These are phyloP conservation scores for Acyrthosiphon pisum DNA, from an alignment of 1,140 invertebrate genomes.

Conservation along the genomic window DNA sequence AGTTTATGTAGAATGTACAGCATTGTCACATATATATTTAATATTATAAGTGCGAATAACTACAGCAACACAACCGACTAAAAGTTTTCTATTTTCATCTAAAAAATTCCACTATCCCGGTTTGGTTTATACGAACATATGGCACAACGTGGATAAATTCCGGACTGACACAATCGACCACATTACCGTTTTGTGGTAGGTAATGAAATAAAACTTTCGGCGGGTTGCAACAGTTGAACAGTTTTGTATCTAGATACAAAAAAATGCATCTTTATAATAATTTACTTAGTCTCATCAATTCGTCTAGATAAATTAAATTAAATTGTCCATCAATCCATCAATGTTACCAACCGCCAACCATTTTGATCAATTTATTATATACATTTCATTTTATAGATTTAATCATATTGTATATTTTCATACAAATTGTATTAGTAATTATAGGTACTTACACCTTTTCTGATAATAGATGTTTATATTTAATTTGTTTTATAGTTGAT, in stretches of 20 bases:
- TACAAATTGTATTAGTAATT: neutral
- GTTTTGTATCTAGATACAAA: neutral
- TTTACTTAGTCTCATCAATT: neutral
- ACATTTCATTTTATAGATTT: neutral
- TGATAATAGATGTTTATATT: neutral
- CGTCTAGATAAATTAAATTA: neutral
- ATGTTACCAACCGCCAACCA: neutral
- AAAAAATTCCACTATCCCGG: neutral
- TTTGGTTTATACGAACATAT: neutral
- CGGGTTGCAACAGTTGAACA: neutral
- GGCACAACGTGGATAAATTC: neutral
- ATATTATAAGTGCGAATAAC: neutral
- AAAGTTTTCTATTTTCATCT: neutral
- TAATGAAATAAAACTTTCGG: conserved; percentile 14
- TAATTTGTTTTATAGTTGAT: neutral
- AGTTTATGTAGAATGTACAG: neutral
- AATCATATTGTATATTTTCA: neutral
- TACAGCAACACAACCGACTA: neutral
- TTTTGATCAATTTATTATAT: neutral
- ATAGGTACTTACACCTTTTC: neutral
- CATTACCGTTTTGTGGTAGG: neutral
- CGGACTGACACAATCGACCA: neutral
- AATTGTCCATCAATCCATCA: neutral
- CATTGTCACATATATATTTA: neutral
- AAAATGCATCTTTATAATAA: neutral